Conservation (phyloP, 2,797 vertebrate species). For the Thamnophis elegans region DNA sequence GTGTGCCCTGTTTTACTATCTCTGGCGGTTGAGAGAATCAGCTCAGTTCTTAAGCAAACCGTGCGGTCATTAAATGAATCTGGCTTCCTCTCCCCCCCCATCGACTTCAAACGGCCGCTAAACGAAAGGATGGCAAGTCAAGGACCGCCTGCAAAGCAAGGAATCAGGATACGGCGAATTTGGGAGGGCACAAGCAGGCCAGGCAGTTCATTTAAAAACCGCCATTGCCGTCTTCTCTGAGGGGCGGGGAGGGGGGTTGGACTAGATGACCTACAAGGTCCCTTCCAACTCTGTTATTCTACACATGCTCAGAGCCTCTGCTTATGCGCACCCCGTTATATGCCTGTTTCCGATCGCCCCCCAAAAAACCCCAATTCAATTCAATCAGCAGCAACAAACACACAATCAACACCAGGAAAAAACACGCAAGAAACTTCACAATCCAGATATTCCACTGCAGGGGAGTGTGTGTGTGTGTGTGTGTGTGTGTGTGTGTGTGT, state of each 20-base stretch:
- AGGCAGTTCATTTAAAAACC: not conserved
- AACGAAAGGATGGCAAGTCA: no score
- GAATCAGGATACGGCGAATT: not conserved
- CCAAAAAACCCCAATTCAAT: not conserved
- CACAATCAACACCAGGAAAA: not conserved
- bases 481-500: no score
- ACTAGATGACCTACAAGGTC: not conserved
- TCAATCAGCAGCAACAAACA: not conserved
- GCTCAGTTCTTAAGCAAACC: no score
- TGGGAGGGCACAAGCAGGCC: not conserved
- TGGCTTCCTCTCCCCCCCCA: no score
- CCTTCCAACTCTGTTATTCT: not conserved
- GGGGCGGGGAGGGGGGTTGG: not conserved
- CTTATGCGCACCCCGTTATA: not conserved
- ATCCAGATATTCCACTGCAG: not conserved
- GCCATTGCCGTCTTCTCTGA: no score
- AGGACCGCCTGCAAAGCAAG: no score
- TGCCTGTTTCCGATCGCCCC: not conserved
- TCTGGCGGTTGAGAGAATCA: no score
- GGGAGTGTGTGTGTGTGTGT: no score
- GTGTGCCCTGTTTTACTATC: no score
- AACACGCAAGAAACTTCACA: not conserved
- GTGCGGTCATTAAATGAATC: no score
- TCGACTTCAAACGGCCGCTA: no score
- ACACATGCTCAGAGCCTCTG: no score